Percentiles rank a stretch among this genome's conserved stretches.
These are phyloP conservation scores for Gadus chalcogrammus DNA, from an alignment of 2,113 vertebrate species.

Conservation along the genomic window DNA sequence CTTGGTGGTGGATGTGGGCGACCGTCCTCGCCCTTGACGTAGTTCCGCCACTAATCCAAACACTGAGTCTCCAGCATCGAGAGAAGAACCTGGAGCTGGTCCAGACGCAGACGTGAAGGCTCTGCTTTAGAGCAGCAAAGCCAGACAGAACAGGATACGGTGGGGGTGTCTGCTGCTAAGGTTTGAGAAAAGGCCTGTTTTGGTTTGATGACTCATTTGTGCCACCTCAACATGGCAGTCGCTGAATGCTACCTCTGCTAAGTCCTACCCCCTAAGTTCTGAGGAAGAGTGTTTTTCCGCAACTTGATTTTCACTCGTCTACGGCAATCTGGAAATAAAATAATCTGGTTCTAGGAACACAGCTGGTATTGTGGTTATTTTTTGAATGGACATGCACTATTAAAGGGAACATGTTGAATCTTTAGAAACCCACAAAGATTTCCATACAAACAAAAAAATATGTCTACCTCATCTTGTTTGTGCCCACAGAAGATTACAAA, in stretches of 20 bases:
- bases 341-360: conserved; percentile 36
- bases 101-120: conserved; percentile 6
- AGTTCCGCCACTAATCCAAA: conserved; percentile 31
- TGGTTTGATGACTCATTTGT: conserved; percentile 44
- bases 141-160: conserved; percentile 26
- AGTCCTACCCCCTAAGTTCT: conserved; percentile 30
- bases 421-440: conserved; percentile 5
- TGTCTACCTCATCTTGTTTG: too few relatives aligned
- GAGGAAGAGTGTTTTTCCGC: conserved; percentile 28
- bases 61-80: conserved; percentile 1
- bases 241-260: conserved; percentile 21
- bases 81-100: neutral
- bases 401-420: neutral
- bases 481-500: too few relatives aligned
- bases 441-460: too few relatives aligned
- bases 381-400: conserved; percentile 27
- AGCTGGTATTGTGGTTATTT: conserved; percentile 61
- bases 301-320: conserved; percentile 45
- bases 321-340: conserved; percentile 46
- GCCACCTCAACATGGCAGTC: conserved; percentile 21
- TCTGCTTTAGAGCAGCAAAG: conserved; percentile 30
- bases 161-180: conserved; percentile 23
- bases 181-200: conserved; percentile 21
- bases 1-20: conserved; percentile 14
- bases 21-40: neutral